phyloP scores from a whole-genome alignment of 2,113 vertebrate species.

The Grus americana region DNA sequence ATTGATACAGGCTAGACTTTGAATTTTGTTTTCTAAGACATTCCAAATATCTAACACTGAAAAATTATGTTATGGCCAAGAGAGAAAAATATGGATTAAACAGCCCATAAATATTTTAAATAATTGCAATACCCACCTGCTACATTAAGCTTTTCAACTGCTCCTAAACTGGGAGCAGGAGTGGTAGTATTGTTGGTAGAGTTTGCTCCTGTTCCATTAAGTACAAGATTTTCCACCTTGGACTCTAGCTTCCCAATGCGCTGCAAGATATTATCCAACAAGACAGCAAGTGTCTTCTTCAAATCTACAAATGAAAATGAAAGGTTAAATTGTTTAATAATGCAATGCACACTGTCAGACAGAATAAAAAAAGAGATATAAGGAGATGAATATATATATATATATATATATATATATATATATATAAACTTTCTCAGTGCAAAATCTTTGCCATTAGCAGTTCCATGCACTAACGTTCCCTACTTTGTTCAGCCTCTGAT shows the following conservation, averaged over 20 bases:
- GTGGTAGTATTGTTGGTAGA: conserved; percentile 88
- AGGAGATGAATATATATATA: background rate
- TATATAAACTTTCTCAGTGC: background rate
- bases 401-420: background rate
- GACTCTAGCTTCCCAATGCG: conserved; percentile 94
- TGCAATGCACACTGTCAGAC: background rate
- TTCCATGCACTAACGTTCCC: background rate
- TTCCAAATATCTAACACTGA: background rate
- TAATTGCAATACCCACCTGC: conserved; percentile 81
- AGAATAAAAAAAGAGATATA: background rate
- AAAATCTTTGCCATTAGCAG: background rate
- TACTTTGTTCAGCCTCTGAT: background rate
- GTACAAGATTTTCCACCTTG: conserved; percentile 92
- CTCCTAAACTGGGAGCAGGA: conserved; percentile 79
- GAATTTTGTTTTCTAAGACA: background rate
- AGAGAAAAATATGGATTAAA: background rate
- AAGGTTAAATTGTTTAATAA: conserved; percentile 7
- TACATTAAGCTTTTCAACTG: conserved; percentile 92
- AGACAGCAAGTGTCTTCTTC: conserved; percentile 96
- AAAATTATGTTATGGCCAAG: background rate
- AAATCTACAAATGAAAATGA: conserved; percentile 80
- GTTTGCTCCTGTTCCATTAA: conserved; percentile 90
- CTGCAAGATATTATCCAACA: conserved; percentile 96
- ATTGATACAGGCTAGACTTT: background rate
- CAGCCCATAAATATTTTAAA: background rate